Evolutionary conservation across 2,113 vertebrate species (phyloP).

Genomic region (Psittacara wagleri): DNA sequence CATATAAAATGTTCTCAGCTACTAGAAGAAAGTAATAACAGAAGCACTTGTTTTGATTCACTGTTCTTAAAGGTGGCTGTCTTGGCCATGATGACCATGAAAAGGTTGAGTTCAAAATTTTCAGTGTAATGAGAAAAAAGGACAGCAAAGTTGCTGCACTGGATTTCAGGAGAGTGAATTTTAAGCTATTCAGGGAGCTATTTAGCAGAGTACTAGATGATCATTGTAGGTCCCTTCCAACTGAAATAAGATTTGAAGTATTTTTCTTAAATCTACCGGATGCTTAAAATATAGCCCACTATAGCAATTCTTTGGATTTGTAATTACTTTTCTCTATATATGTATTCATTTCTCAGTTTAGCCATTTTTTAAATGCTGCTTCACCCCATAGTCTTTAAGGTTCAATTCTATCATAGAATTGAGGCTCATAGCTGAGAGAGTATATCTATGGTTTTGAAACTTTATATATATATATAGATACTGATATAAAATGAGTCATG

Average conservation of each 20-base stretch:
- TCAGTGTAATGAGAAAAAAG: background rate
- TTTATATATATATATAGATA: background rate
- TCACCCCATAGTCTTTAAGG: background rate
- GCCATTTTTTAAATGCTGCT: background rate
- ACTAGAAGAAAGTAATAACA: background rate
- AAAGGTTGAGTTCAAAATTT: background rate
- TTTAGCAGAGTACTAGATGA: background rate
- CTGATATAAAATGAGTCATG: background rate
- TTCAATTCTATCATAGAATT: background rate
- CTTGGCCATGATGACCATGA: background rate
- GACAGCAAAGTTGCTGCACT: background rate
- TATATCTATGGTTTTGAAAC: background rate
- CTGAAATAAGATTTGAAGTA: background rate
- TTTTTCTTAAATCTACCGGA: background rate
- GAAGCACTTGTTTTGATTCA: background rate
- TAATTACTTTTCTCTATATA: background rate
- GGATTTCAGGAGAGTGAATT: background rate
- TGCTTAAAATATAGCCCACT: background rate
- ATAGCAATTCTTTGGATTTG: background rate
- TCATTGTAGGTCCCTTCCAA: background rate
- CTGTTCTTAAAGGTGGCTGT: background rate
- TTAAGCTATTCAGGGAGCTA: background rate
- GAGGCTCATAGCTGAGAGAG: background rate
- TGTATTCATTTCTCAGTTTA: background rate
- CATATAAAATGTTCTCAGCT: background rate